Evolutionary conservation across 2,888 invertebrate genomes (phyloP).

Genomic region (Hecatera dysodea): DNA sequence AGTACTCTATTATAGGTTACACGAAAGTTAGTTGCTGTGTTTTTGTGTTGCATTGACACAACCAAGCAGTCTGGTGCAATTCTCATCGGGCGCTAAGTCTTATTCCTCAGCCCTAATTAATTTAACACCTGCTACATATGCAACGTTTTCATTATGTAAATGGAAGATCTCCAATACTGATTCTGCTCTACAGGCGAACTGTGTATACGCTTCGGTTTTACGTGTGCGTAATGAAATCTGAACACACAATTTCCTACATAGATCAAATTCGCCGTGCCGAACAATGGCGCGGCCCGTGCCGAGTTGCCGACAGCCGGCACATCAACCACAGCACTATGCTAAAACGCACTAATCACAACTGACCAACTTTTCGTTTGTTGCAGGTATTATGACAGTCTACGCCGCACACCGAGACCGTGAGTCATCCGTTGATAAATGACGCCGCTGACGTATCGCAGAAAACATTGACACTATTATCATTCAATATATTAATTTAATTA

Average conservation of each 20-base stretch:
- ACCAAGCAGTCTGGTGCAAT: slow-evolving; percentile 24
- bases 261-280: slow-evolving; percentile 50
- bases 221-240: slow-evolving; percentile 49
- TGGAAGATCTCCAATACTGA: slow-evolving; percentile 20
- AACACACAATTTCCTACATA: slow-evolving; percentile 49
- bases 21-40: too few relatives aligned
- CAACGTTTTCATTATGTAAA: slow-evolving; percentile 22
- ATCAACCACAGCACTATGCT: slow-evolving; percentile 57
- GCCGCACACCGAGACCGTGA: slow-evolving; percentile 84
- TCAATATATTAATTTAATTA: slow-evolving; percentile 61
- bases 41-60: slow-evolving; percentile 13
- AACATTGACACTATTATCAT: slow-evolving; percentile 68
- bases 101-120: slow-evolving; percentile 36
- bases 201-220: slow-evolving; percentile 32
- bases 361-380: slow-evolving; percentile 80
- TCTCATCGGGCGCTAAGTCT: slow-evolving; percentile 34
- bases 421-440: slow-evolving; percentile 82
- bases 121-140: slow-evolving; percentile 37
- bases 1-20: too few relatives aligned
- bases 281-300: slow-evolving; percentile 55
- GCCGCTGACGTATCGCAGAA: slow-evolving; percentile 76
- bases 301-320: slow-evolving; percentile 43
- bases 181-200: slow-evolving; percentile 11
- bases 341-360: slow-evolving; percentile 70
- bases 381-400: slow-evolving; percentile 88